A percentile compares a stretch with the other conserved stretches of the same genome.
Evolutionary conservation across 2,797 vertebrate species (phyloP).

Genomic region (Paedocypris micromegethes): DNA sequence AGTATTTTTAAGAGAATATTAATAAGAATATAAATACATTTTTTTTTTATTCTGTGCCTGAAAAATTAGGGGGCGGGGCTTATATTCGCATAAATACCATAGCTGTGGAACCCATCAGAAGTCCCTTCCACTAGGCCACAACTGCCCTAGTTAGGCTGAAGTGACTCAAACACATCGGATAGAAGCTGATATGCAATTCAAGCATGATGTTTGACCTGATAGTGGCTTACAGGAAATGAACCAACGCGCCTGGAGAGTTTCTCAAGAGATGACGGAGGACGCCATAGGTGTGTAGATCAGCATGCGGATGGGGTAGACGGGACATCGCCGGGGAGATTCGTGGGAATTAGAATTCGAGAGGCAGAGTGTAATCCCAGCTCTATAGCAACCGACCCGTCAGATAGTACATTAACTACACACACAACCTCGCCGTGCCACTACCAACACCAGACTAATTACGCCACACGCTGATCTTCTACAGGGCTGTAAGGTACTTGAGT

Average conservation of each 20-base stretch:
- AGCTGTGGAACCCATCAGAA: too few relatives aligned
- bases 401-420: constrained; percentile 63
- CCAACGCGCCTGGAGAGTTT: constrained; percentile 7
- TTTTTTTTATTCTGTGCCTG: too few relatives aligned
- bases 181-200: background rate
- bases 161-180: too few relatives aligned
- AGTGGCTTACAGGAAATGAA: constrained; percentile 9
- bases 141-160: too few relatives aligned
- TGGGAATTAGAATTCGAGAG: constrained; percentile 65
- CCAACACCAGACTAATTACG: constrained; percentile 68
- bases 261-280: constrained; percentile 19
- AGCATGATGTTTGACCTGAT: constrained; percentile 48
- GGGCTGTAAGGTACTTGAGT: too few relatives aligned
- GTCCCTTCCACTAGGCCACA: too few relatives aligned
- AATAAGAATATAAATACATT: too few relatives aligned
- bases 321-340: constrained; percentile 8
- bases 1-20: too few relatives aligned
- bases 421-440: constrained; percentile 57
- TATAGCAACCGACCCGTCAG: constrained; percentile 62
- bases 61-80: too few relatives aligned
- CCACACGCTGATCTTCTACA: constrained; percentile 37
- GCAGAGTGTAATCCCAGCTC: constrained; percentile 56
- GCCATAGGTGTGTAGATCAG: constrained; percentile 19
- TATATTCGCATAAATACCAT: too few relatives aligned
- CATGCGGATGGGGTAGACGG: constrained; percentile 20